Base-by-base conservation (phyloP, 1,140 invertebrate species). In the Nephila pilipes region DNA sequence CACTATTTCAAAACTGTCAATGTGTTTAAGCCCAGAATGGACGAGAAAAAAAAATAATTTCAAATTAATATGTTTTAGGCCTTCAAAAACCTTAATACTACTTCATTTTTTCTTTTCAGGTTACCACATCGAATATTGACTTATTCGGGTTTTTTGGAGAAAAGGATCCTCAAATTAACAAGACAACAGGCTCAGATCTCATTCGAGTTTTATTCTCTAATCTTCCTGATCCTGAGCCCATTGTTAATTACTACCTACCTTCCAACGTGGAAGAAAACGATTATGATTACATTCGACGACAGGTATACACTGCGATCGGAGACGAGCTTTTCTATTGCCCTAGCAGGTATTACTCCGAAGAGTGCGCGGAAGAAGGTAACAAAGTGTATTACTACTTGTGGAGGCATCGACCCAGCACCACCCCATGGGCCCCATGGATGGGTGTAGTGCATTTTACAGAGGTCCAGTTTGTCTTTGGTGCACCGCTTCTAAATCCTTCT, bases 401-500 rank as follows among this genome's bases (percentile, higher is more conserved):
- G 55, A 87, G 69, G 12, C 94, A 94, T 63, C 75, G 94, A 20
- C 88, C 94, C 18, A 91, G 63, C 36, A 80, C n/a, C 18, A 91
- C 79, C 10, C 54, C 54, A 18, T 91, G 36, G 36, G 79, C 58
- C 18, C 38, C 60, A 5, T 94, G 94, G 94, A 63, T 94, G 60
- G 94, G 94, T 6, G 90, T 87, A 1, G 63, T 81, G 2, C 94
- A 94, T 32, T 94, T 87, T 46, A 93, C 93, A 8, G 94, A 94
- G 38, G 89, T 94, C 0, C 94, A 94, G 25, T 94, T 94, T 54
- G 94, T 94, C 1, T 94, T 94, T 65, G 94, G 94, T 2, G 36
- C n/a, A 29, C 94, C 94, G 4, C 55, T 94, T 32, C 58, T 65
- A 58, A 46, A 57, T 54, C 85, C 92, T 14, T 25, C 90, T 6